Base-by-base conservation (phyloP, 2,113 vertebrate species). In the Tachuris rubrigastra region DNA sequence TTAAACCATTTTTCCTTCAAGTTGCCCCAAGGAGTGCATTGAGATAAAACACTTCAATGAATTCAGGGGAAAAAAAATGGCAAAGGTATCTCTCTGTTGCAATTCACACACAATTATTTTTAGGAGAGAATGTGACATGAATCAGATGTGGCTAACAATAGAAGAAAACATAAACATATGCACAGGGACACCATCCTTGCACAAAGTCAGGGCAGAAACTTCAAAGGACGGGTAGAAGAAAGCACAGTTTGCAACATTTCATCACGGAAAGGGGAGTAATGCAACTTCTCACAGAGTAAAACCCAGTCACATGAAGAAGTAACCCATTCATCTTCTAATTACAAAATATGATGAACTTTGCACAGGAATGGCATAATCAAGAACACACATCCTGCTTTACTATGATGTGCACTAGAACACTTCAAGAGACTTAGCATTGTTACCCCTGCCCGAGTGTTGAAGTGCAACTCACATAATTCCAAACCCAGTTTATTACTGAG, bases 1-100 rank as follows among this genome's bases (percentile, higher is more conserved):
- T 80, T 94, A 88, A 96, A 89, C 41, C 31, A 63, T 83, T 72
- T 96, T 95, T 89, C 75, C 77, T 97, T 94, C 60, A 94, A 53
- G 56, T 49, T 88, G 85, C 21, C 72, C 86, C 31, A 59, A 60
- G 67, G 77, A 93, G 35, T 31, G 31, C 42, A 72, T 16, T 53
- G 65, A 83, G 33, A 76, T 72, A 91, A 95, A 97, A 53, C 55
- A 90, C 12, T 82, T 74, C 5, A 9, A 49, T 69, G 85, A 93
- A 80, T 37, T 91, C 13, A 14, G 22, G 30, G 13, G 13, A 9
- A 63, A 75, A 75, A 75, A 33, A 31, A 8, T 19, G 22, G 39
- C 52, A 69, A 59, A 73, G 41, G 55, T 71, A 49, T n/a, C 74
- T n/a, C 49, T 88, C 47, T 42, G 59, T 72, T 69, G 49, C 47